A percentile compares a stretch with the other conserved stretches of the same genome.
phyloP scores from a whole-genome alignment of 2,797 vertebrate genomes.

The Pampus argenteus region DNA sequence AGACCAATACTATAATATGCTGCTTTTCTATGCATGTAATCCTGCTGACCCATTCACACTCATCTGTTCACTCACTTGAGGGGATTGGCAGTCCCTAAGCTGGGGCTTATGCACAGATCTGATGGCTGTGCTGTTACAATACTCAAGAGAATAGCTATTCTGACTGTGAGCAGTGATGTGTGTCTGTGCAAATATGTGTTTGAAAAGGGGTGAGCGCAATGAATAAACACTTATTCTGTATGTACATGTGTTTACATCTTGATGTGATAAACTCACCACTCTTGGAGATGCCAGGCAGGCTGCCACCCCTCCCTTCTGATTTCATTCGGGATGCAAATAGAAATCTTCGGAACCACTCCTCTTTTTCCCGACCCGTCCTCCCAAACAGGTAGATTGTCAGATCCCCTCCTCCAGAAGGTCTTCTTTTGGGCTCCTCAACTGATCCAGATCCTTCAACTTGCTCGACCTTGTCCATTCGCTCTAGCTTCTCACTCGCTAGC shows the following conservation, averaged over 20 bases:
- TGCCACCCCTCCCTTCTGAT: constrained; percentile 82
- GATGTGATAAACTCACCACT: constrained; percentile 79
- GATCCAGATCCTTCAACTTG: constrained; percentile 56
- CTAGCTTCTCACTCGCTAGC: constrained; percentile 70
- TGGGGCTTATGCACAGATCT: constrained; percentile 71
- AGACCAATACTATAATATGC: constrained; percentile 59
- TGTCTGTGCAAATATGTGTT: constrained; percentile 20
- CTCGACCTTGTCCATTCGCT: constrained; percentile 69
- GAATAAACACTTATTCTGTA: not conserved
- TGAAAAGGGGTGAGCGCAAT: constrained; percentile 2
- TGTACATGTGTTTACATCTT: not conserved
- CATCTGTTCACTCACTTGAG: constrained; percentile 64
- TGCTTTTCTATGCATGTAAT: constrained; percentile 75
- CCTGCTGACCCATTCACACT: constrained; percentile 78
- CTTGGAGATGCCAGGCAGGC: constrained; percentile 84
- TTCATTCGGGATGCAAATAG: constrained; percentile 90
- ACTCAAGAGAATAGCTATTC: constrained; percentile 44
- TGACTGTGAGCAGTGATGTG: constrained; percentile 6
- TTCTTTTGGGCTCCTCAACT: constrained; percentile 72
- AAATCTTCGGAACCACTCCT: constrained; percentile 97
- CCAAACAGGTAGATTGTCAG: constrained; percentile 96
- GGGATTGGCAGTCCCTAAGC: constrained; percentile 72
- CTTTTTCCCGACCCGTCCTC: constrained; percentile 96
- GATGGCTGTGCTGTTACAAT: constrained; percentile 63
- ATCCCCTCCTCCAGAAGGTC: constrained; percentile 79